A percentile compares a stretch with the other conserved stretches of the same genome.
These are phyloP conservation scores for Lindbergichthys nudifrons DNA, from an alignment of 2,797 vertebrate genomes.

Conservation along the genomic window DNA sequence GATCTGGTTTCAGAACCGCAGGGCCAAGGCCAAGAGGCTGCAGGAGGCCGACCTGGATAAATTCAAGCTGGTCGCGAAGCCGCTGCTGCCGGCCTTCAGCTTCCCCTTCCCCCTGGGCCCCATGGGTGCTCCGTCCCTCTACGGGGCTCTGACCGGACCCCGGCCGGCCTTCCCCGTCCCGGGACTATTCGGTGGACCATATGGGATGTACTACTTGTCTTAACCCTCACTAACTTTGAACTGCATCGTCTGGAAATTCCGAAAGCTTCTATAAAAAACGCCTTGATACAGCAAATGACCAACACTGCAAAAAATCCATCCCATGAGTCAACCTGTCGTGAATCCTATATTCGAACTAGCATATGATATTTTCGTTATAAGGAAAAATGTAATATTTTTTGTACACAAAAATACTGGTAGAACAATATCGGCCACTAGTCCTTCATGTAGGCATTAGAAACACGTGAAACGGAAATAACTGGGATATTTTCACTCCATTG, in stretches of 20 bases:
- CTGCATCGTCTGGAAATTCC: slow-evolving; percentile 32
- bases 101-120: slow-evolving; percentile 86
- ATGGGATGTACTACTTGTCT: slow-evolving; percentile 90
- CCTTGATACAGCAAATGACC: slow-evolving; percentile 38
- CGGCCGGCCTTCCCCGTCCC: slow-evolving; percentile 82
- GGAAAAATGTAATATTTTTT: slow-evolving; percentile 11
- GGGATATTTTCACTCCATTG: background rate
- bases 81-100: slow-evolving; percentile 85
- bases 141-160: slow-evolving; percentile 78
- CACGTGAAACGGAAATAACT: background rate
- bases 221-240: slow-evolving; percentile 69
- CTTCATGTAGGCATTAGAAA: background rate
- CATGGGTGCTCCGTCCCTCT: slow-evolving; percentile 80
- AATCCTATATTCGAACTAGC: background rate
- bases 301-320: slow-evolving; percentile 29
- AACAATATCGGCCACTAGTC: background rate
- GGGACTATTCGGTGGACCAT: slow-evolving; percentile 86
- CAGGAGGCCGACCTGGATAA: slow-evolving; percentile 90
- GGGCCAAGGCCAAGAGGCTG: slow-evolving; percentile 89
- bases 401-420: background rate
- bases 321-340: slow-evolving; percentile 9
- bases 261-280: slow-evolving; percentile 37
- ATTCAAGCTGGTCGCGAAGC: slow-evolving; percentile 85
- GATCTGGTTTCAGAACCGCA: slow-evolving; percentile 92
- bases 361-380: background rate